Percentiles rank a stretch among this genome's conserved stretches.
These are phyloP conservation scores for Phoebastria nigripes DNA, from an alignment of 2,797 vertebrate genomes.

Conservation along the genomic window DNA sequence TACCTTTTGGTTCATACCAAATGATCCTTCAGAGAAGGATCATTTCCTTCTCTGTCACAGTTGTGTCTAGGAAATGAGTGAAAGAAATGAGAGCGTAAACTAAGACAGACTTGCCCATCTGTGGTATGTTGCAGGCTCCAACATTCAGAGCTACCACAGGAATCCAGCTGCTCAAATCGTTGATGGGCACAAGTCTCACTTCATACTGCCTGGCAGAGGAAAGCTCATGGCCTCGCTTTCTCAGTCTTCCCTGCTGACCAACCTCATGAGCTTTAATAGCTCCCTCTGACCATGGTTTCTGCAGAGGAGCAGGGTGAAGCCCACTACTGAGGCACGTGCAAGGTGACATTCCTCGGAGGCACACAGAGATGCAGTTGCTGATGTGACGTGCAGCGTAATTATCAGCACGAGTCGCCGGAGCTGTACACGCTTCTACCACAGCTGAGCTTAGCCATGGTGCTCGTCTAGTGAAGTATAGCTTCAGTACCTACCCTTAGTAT, in stretches of 20 bases:
- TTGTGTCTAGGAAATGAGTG: neutral
- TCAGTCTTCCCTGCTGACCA: neutral
- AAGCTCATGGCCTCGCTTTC: neutral
- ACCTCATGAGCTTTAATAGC: neutral
- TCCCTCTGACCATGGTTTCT: neutral
- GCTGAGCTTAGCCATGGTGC: neutral
- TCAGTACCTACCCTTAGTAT: neutral
- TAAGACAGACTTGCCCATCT: neutral
- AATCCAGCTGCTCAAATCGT: neutral
- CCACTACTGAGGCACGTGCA: fast-evolving
- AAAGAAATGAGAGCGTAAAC: neutral
- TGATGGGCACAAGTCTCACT: neutral
- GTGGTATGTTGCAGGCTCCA: neutral
- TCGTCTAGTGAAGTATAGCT: neutral
- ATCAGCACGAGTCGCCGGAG: neutral
- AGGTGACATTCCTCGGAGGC: neutral
- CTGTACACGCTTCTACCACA: neutral
- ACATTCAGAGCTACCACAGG: neutral
- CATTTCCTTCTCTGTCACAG: neutral
- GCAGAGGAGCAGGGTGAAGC: neutral
- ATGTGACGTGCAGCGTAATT: neutral
- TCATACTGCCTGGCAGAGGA: neutral
- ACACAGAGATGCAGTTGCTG: neutral
- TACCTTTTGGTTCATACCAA: neutral
- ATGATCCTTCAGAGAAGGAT: neutral